These are phyloP conservation scores for Myotis yumanensis DNA, from an alignment of 2,113 vertebrate species.

Conservation along the genomic window DNA sequence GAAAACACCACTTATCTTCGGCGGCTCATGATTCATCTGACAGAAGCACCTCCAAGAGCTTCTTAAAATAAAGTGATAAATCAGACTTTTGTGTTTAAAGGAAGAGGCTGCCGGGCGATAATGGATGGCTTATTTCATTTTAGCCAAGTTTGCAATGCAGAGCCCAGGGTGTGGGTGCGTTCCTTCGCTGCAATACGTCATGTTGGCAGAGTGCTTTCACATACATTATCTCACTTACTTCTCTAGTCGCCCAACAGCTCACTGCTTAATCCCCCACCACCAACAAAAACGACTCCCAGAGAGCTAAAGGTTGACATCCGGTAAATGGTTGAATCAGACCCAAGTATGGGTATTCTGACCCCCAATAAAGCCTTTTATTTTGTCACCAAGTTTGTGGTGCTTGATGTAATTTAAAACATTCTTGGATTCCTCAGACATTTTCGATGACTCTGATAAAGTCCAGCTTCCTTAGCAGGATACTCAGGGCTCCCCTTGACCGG, in stretches of 20 bases:
- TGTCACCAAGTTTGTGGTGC: neutral
- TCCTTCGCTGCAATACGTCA: neutral
- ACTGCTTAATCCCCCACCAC: neutral
- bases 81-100: slow-evolving; percentile 8
- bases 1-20: neutral
- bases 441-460: neutral
- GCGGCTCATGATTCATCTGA: neutral
- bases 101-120: slow-evolving; percentile 18
- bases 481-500: neutral
- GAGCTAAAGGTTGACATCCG: neutral
- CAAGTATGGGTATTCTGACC: neutral
- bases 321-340: neutral
- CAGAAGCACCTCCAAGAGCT: slow-evolving; percentile 17
- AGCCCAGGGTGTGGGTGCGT: neutral
- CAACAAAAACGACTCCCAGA: neutral
- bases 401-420: neutral
- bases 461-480: neutral
- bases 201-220: neutral
- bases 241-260: neutral
- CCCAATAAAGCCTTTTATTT: neutral
- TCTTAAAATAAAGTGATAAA: slow-evolving; percentile 59
- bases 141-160: neutral
- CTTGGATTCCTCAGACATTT: neutral
- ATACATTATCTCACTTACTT: neutral
- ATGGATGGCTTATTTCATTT: slow-evolving; percentile 9